Evolutionary conservation across 2,888 invertebrate genomes (phyloP).

Genomic region (Pocota personata): DNA sequence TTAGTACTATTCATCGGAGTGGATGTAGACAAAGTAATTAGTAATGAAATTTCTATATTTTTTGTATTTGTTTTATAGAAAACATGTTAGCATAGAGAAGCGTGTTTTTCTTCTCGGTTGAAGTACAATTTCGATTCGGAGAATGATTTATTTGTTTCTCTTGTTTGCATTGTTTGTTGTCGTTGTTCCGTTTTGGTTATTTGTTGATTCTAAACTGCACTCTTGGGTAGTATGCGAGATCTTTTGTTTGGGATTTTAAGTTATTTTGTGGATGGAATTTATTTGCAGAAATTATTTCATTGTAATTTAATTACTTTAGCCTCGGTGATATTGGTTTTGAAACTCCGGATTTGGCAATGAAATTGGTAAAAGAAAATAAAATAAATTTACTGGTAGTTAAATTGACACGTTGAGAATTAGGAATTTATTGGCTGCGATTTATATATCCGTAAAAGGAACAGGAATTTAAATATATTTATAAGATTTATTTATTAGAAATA

Average conservation of each 20-base stretch:
- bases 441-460: neutral
- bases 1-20: neutral
- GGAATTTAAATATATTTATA: too few relatives aligned
- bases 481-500: too few relatives aligned
- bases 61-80: neutral
- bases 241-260: neutral
- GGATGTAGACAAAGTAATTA: slow-evolving; percentile 20
- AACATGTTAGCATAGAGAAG: neutral
- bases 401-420: neutral
- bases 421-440: neutral
- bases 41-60: neutral
- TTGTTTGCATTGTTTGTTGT: slow-evolving; percentile 14
- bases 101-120: neutral
- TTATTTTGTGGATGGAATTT: neutral
- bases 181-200: neutral
- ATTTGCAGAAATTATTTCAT: slow-evolving; percentile 24
- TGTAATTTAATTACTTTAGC: slow-evolving; percentile 3
- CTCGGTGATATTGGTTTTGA: slow-evolving; percentile 1
- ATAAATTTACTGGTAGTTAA: neutral
- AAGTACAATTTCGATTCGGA: neutral
- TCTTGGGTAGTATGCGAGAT: neutral
- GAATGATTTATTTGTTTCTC: slow-evolving; percentile 17
- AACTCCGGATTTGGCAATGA: neutral
- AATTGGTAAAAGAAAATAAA: neutral
- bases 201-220: slow-evolving; percentile 19